Percentiles rank a stretch among this genome's conserved stretches.
These are phyloP conservation scores for Epinotia brunnichana DNA, from an alignment of 2,888 invertebrate species.

Conservation along the genomic window DNA sequence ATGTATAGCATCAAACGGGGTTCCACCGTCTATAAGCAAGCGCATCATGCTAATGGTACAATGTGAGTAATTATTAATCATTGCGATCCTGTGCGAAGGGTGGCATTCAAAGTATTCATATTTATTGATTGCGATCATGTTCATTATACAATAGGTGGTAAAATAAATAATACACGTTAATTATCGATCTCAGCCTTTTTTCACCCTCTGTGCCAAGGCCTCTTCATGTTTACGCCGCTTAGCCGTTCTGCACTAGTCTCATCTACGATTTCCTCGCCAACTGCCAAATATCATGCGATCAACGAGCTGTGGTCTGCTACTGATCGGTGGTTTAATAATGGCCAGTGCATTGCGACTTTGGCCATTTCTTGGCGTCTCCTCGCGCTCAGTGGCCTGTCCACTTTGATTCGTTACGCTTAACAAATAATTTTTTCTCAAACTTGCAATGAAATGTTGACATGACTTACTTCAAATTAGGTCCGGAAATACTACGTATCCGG, in stretches of 20 bases:
- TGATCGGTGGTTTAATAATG: background rate
- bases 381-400: too few species aligned
- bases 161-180: background rate
- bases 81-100: background rate
- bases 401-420: too few species aligned
- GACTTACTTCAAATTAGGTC: too few species aligned
- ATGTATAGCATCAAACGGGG: conserved; percentile 96
- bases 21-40: conserved; percentile 95
- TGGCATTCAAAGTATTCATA: background rate
- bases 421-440: too few species aligned
- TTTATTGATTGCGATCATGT: too few species aligned
- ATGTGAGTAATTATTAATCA: conserved; percentile 85
- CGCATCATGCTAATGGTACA: conserved; percentile 92
- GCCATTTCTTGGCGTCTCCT: too few species aligned
- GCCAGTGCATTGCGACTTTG: too few species aligned
- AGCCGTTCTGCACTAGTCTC: background rate
- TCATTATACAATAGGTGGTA: too few species aligned
- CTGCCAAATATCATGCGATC: background rate
- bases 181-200: background rate
- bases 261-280: background rate
- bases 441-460: too few species aligned
- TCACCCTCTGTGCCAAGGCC: background rate
- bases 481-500: too few species aligned
- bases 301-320: background rate
- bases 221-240: background rate